Base-by-base conservation (phyloP, 1,140 invertebrate species). In the Leguminivora glycinivorella region DNA sequence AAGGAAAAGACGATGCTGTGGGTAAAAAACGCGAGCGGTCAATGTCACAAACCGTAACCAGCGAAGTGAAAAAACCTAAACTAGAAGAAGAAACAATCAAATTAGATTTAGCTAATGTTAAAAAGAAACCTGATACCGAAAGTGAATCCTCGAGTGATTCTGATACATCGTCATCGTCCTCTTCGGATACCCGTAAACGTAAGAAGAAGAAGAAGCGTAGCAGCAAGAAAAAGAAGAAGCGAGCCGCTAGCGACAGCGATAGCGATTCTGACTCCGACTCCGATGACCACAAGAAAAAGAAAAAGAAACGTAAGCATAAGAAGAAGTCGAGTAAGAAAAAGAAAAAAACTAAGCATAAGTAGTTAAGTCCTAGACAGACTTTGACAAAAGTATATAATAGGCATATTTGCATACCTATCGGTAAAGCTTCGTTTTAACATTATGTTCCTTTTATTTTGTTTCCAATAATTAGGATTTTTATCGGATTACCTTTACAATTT, bases 271-370 rank as follows among this genome's bases (percentile, higher is more conserved):
- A 83, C 19, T 91, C 89, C n/a, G 90, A 88, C 72, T 92, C 89
- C 4, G 91, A 92, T 68, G 91, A 91, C 69, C 91, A 91, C 69
- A 92, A 92, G 75, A 92, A 92, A 70, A 92, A 92, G 77, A 92
- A 92, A 72, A 92, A 91, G 76, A 92, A 91, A 75, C 87, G 84
- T 72, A 92, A 92, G 56, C 90, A 92, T 83, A 92, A 92, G 82
- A 92, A 92, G 66, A 92, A 92, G 72, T 88, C 90, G 29, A 89
- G 83, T 74, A 92, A 92, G 72, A 92, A 92, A 78, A 92, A 92
- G 83, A 92, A 92, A 72, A 92, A 92, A 71, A 91, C 89, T 71
- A 92, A 92, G 75, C 90, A 92, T 83, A 88, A 90, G 79, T 91
- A n/a, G n/a, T n/a, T n/a, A 83, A 75, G 14, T 70, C 24, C 12